Conservation (phyloP, 2,888 invertebrate genomes). For the Diadegma fenestrale region DNA sequence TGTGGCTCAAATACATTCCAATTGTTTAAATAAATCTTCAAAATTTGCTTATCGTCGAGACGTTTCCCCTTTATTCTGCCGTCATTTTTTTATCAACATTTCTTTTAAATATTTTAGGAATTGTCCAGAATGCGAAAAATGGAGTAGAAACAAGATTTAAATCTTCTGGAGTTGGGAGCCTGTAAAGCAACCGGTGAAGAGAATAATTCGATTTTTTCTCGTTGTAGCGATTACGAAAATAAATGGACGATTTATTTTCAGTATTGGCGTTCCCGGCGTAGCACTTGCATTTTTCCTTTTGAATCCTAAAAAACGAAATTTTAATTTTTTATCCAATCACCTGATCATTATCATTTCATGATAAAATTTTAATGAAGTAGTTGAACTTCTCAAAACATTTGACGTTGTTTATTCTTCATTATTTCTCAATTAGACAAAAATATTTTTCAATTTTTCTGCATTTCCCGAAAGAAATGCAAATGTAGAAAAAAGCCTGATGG, state of each 20-base stretch:
- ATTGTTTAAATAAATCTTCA: not conserved
- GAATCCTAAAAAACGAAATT: not conserved
- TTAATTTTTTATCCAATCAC: too few species aligned
- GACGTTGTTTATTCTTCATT: not conserved
- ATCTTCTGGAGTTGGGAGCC: not conserved
- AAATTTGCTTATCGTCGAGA: not conserved
- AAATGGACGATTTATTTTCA: conserved; percentile 24
- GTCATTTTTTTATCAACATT: not conserved
- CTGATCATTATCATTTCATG: not conserved
- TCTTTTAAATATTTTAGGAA: not conserved
- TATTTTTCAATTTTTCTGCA: not conserved
- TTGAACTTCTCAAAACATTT: not conserved
- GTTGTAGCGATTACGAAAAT: conserved; percentile 15
- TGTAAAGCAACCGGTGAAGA: not conserved
- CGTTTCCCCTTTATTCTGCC: not conserved
- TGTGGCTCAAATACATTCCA: not conserved
- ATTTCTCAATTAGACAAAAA: not conserved
- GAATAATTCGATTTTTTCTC: not conserved
- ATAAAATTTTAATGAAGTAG: not conserved
- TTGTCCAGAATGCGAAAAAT: not conserved
- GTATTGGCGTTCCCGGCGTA: not conserved
- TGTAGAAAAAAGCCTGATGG: not conserved
- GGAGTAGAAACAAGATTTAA: not conserved
- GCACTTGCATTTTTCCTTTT: conserved; percentile 1
- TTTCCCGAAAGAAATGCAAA: not conserved